Percentiles rank a stretch among this genome's conserved stretches.
Conservation (phyloP, 2,797 vertebrate genomes). For the Fistularia commersonii region DNA sequence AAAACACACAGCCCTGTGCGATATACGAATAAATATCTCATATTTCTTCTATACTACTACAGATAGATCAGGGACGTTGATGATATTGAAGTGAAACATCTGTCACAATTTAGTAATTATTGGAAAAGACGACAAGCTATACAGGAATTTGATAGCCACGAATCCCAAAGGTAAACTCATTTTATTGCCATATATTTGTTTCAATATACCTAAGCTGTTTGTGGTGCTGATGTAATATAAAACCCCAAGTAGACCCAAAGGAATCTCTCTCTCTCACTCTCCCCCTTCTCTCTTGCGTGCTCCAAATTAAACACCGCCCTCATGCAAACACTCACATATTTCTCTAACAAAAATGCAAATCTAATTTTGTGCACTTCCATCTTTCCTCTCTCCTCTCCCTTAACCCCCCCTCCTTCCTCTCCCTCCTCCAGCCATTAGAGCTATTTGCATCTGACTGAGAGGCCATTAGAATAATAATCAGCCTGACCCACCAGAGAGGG, state of each 20-base stretch:
- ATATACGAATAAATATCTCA: not conserved
- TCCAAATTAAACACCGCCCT: constrained; percentile 6
- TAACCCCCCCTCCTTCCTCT: constrained; percentile 9
- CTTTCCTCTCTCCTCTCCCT: constrained; percentile 25
- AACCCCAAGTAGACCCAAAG: constrained; percentile 36
- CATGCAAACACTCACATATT: constrained; percentile 42
- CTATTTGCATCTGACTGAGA: constrained; percentile 82
- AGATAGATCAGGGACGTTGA: not conserved
- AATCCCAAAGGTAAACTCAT: constrained; percentile 3
- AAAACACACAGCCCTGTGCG: no score
- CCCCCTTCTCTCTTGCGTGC: constrained; percentile 5
- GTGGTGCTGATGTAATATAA: constrained; percentile 43
- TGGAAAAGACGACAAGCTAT: not conserved
- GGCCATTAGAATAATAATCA: constrained; percentile 84
- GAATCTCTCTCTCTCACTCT: constrained; percentile 4
- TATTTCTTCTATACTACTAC: not conserved
- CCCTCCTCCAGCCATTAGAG: constrained; percentile 67
- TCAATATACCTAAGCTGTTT: constrained; percentile 18
- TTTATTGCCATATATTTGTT: constrained; percentile 15
- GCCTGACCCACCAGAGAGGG: constrained; percentile 74
- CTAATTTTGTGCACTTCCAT: constrained; percentile 65
- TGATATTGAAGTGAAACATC: not conserved
- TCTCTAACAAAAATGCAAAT: constrained; percentile 64
- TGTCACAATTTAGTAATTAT: no score
- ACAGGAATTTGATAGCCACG: not conserved